Evolutionary conservation across 64 coral and sea anemone species (phyloP).

Genomic region (Dendronephthya gigantea): DNA sequence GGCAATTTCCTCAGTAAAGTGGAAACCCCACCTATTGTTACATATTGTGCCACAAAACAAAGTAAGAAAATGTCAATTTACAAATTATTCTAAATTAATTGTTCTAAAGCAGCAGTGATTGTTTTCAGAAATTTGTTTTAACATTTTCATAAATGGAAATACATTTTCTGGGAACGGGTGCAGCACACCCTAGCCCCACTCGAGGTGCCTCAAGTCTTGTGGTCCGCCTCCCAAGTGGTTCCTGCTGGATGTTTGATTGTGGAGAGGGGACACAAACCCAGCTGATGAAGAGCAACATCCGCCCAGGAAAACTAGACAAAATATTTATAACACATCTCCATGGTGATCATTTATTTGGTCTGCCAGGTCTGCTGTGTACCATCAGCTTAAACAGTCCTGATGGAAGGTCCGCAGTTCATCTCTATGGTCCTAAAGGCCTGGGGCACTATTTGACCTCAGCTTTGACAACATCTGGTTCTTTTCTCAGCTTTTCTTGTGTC

Average conservation of each 20-base stretch:
- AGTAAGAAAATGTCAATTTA: too few relatives aligned
- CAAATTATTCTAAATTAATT: too few relatives aligned
- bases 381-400: constrained; percentile 53
- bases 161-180: constrained; percentile 79
- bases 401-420: constrained; percentile 44
- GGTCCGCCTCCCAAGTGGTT: constrained; percentile 38
- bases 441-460: constrained; percentile 64
- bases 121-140: neutral
- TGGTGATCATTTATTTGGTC: constrained; percentile 85
- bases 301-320: constrained; percentile 67
- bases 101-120: neutral
- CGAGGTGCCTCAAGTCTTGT: constrained; percentile 68
- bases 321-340: constrained; percentile 98
- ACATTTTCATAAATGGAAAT: constrained; percentile 45
- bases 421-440: constrained; percentile 74
- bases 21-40: too few relatives aligned
- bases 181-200: constrained; percentile 49
- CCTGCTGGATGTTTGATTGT: constrained; percentile 97
- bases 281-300: constrained; percentile 65
- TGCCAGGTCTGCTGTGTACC: constrained; percentile 80
- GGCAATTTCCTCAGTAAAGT: too few relatives aligned
- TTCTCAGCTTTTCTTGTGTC: constrained; percentile 56
- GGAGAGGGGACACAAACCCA: constrained; percentile 86
- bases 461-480: constrained; percentile 60
- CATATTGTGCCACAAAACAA: too few relatives aligned